Base-by-base conservation (phyloP, 2,888 invertebrate genomes). In the Macaria notata region DNA sequence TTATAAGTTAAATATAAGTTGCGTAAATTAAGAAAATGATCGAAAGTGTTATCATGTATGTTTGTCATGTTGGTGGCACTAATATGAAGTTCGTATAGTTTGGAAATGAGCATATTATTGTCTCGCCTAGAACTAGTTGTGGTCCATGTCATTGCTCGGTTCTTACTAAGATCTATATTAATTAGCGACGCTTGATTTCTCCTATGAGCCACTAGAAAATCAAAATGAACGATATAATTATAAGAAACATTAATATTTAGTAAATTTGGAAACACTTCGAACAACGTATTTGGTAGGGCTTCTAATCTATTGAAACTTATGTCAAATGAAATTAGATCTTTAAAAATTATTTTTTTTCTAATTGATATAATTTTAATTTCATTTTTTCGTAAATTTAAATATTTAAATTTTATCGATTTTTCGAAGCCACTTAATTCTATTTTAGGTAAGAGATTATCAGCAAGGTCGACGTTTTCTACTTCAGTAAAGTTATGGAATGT, bases 1-100 rank as follows among this genome's bases (percentile, higher is more conserved):
- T 97, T 97, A 69, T 93, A 94, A 56, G 94, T 93, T 64, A 97
- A 86, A 79, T 95, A 95, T 39, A 97, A 92, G 76, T 97, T 95
- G 76, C 96, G 93, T 61, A 97, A 86, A 93, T 93, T 70, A 93
- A 94, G 79, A 94, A 97, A 64, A 93, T 94, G 75, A 94, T 95
- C 83, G 95, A 97, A 84, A 94, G 96, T 85, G 93, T 95, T 73
- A 93, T 96, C 58, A 94, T 96, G 72, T 49, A 90, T 72, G 55
- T 82, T 86, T 2, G 84, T 84, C 71, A 91, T 79, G 61, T 90
- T 89, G 9, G 88, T 89, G 65, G 76, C 77, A 75, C 83, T 81
- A 58, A 91, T 83, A 62, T 90, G 86, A 68, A 91, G 75, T 79
- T 91, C 91, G 64, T 87, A 88, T 60, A 91, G 71, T 62, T 84